Evolutionary conservation across 2,113 vertebrate genomes (phyloP), one percentile per base, ranked within the genome.

Genomic region (Bufo gargarizans): DNA sequence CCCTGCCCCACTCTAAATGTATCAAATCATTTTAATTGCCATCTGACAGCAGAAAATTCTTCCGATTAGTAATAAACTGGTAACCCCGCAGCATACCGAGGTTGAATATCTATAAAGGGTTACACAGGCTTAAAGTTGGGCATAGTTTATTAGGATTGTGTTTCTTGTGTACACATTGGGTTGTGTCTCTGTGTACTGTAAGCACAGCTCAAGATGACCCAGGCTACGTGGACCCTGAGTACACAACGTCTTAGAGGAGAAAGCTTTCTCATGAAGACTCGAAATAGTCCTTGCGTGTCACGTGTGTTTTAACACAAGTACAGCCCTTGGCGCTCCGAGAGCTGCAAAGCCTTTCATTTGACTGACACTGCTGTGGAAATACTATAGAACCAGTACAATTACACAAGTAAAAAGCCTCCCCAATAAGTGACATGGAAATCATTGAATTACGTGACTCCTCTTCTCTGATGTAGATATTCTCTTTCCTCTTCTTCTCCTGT

Each of bases 121-220:
- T 87, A 87, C 77, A 47, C 10, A n/a, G 49, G 50, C 55, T 55
- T 63, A 14, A 22, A 20, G 47, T 55, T 17, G n/a, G 10, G 17
- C 19, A 33, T 19, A 61, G 20, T 47, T 79, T 69, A 69, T 65
- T 80, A 87, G 58, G 76, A 16, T 63, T 69, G 85, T 87, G 61
- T 87, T 87, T n/a, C 16, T 14, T 49, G 78, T 87, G 86, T 87
- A 88, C n/a, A 88, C 79, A 76, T 13, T n/a, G 69, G 55, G 67
- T 59, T 43, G 67, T 33, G 43, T 76, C 53, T 87, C 45, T 88
- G 86, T 88, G 79, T 88, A 88, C 86, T 72, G 86, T 88, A 88
- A 88, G 78, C 86, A 76, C 56, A 45, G 86, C 20, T n/a, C 86
- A 82, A 43, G 86, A 82, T 88, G 12, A 58, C 69, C 76, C 85